Conservation (phyloP, 2,113 vertebrate species). For the Xiphophorus maculatus region DNA sequence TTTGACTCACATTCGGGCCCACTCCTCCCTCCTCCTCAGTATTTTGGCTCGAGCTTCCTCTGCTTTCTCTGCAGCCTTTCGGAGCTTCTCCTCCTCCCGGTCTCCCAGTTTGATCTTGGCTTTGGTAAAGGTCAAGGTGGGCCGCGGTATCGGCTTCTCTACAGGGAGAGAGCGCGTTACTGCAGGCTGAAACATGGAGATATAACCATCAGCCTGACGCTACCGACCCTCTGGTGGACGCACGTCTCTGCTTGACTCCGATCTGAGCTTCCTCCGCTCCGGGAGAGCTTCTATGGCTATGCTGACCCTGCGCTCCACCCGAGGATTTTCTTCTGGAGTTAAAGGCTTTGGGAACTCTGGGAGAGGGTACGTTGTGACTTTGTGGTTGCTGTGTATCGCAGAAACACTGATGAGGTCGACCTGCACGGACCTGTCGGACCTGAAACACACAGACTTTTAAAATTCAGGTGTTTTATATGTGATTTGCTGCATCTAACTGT, state of each 20-base stretch:
- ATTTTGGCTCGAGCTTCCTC: conserved; percentile 83
- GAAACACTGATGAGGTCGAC: conserved; percentile 80
- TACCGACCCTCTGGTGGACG: conserved; percentile 27
- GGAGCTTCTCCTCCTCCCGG: conserved; percentile 81
- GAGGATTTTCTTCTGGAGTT: conserved; percentile 28
- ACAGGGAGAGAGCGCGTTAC: not conserved
- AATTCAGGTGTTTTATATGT: not conserved
- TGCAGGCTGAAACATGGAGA: not conserved
- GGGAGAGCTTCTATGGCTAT: not conserved
- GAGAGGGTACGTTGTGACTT: conserved; percentile 86
- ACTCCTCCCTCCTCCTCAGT: conserved; percentile 85
- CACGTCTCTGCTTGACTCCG: conserved; percentile 44
- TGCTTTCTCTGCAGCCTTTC: conserved; percentile 84
- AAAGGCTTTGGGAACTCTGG: conserved; percentile 58
- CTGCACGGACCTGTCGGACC: conserved; percentile 81
- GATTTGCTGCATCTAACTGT: not conserved
- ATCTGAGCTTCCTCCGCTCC: conserved; percentile 47
- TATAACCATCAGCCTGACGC: not conserved
- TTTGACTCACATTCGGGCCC: conserved; percentile 88
- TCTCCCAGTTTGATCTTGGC: conserved; percentile 58
- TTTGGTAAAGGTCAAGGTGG: conserved; percentile 5
- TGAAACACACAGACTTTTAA: conserved; percentile 43
- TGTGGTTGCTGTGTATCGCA: conserved; percentile 83
- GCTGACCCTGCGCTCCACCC: not conserved
- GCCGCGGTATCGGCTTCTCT: conserved; percentile 48